phyloP scores from a whole-genome alignment of 2,113 vertebrate genomes.

The Notarius quadriscutis region DNA sequence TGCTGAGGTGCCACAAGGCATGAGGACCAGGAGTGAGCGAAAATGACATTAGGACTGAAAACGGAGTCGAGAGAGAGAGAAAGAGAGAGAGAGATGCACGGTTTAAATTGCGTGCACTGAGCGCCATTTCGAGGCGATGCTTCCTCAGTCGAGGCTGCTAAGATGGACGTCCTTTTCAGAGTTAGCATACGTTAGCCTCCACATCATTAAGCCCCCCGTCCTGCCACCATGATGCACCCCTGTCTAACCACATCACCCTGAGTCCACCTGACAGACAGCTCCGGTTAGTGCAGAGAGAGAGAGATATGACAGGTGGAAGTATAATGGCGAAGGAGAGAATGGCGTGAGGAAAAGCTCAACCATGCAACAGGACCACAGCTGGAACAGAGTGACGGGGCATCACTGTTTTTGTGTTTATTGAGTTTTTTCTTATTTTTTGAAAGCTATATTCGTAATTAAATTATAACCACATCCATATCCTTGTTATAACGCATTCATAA shows the following conservation, averaged over 20 bases:
- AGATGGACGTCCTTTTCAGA: constrained; percentile 68
- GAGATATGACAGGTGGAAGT: constrained; percentile 80
- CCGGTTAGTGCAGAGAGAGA: constrained; percentile 71
- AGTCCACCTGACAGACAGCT: constrained; percentile 73
- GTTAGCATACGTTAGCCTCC: constrained; percentile 62
- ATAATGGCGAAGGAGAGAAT: constrained; percentile 74
- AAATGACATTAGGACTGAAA: constrained; percentile 39
- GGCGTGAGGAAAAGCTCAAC: constrained; percentile 64
- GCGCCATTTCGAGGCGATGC: constrained; percentile 49
- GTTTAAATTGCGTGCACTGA: constrained; percentile 34
- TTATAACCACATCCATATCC: not conserved
- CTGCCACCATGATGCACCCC: constrained; percentile 29
- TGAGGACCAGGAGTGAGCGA: constrained; percentile 22
- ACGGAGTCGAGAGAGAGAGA: constrained; percentile 25
- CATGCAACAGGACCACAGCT: constrained; percentile 61
- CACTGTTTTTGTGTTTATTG: constrained; percentile 42
- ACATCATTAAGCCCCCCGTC: constrained; percentile 62
- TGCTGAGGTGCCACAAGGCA: constrained; percentile 3
- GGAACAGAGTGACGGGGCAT: constrained; percentile 69
- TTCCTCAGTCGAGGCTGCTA: constrained; percentile 61
- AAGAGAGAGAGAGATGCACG: constrained; percentile 37
- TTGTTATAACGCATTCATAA: not conserved
- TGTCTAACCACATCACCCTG: constrained; percentile 50
- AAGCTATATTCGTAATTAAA: not conserved
- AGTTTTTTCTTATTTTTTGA: not conserved